Percentiles rank a stretch among this genome's conserved stretches.
phyloP scores from a whole-genome alignment of 2,888 invertebrate species.

The Aphidius colemani region DNA sequence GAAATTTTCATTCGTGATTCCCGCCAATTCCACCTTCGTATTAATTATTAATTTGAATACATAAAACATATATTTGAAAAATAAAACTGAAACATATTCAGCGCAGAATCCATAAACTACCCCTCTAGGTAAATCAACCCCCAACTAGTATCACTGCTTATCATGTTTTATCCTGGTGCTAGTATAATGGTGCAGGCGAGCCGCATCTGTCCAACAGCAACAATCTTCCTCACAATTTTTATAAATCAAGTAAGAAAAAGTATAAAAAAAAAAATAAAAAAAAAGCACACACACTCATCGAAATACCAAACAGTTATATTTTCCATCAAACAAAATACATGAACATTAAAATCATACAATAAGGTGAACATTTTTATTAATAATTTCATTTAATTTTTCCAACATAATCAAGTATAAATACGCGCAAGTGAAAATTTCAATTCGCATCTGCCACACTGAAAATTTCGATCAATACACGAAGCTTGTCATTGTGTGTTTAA shows the following conservation, averaged over 20 bases:
- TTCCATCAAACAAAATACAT: background rate
- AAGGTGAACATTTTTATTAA: constrained; percentile 22
- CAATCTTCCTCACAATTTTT: constrained; percentile 39
- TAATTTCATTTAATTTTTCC: constrained; percentile 13
- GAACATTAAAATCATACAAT: background rate
- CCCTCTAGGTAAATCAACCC: constrained; percentile 1
- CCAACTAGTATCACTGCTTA: constrained; percentile 25
- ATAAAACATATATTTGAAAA: too few relatives aligned
- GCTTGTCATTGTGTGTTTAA: constrained; percentile 28
- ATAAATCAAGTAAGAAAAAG: constrained; percentile 41
- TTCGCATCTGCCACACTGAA: constrained; percentile 34
- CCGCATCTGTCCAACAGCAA: constrained; percentile 37
- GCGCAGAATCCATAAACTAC: constrained; percentile 15
- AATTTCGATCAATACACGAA: constrained; percentile 46
- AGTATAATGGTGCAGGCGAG: constrained; percentile 40
- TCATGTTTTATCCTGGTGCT: constrained; percentile 17
- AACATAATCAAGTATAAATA: constrained; percentile 17
- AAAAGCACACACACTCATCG: background rate
- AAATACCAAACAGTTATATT: too few relatives aligned
- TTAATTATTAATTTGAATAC: too few relatives aligned
- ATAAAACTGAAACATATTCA: background rate
- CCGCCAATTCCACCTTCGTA: too few relatives aligned
- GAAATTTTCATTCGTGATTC: too few relatives aligned
- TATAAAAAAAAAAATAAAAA: constrained; percentile 9
- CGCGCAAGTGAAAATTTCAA: constrained; percentile 32